Evolutionary conservation across 2,797 vertebrate species (phyloP).

Genomic region (Melanogrammus aeglefinus): DNA sequence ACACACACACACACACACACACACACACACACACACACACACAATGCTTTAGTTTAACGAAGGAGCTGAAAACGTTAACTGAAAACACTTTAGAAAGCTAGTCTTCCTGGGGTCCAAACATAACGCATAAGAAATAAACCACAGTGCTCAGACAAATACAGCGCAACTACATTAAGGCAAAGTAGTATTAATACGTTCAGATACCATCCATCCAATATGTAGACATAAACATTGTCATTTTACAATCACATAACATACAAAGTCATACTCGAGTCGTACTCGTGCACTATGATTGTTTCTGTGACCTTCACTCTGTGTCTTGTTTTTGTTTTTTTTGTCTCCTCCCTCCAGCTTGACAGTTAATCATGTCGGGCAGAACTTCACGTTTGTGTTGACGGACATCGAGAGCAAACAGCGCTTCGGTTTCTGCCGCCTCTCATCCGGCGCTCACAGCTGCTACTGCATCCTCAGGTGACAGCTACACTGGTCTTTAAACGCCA

Average conservation of each 20-base stretch:
- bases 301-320: background rate
- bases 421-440: constrained; percentile 69
- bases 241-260: background rate
- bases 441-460: constrained; percentile 65
- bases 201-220: background rate
- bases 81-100: background rate
- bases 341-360: constrained; percentile 44
- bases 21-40: too few relatives aligned
- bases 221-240: background rate
- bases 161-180: background rate
- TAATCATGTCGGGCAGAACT: constrained; percentile 64
- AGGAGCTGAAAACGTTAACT: background rate
- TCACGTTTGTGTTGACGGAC: constrained; percentile 71
- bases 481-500: too few relatives aligned
- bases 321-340: background rate
- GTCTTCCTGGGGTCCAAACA: background rate
- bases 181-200: background rate
- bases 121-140: background rate
- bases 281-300: background rate
- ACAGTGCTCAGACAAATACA: background rate
- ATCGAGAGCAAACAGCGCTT: constrained; percentile 70
- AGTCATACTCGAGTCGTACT: background rate
- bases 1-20: too few relatives aligned
- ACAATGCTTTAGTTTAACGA: background rate
- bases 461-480: constrained; percentile 64